These are phyloP conservation scores for Drosophila mimetica DNA, from an alignment of 2,888 invertebrate genomes.

Conservation along the genomic window DNA sequence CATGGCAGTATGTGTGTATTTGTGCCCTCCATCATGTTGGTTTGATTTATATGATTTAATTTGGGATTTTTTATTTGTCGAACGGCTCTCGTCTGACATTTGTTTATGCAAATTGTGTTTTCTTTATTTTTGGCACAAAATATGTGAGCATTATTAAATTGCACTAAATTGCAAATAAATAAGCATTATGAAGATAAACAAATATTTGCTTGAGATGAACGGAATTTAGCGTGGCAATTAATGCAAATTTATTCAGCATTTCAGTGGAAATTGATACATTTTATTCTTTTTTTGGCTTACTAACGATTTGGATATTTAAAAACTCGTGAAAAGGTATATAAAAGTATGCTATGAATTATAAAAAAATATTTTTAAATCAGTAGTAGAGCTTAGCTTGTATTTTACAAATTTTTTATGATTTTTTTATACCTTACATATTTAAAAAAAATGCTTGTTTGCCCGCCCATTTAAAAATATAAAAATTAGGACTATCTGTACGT, in stretches of 20 bases:
- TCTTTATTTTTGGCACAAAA: constrained; percentile 9
- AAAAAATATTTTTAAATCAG: too few species aligned
- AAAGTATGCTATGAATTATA: not conserved
- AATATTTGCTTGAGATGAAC: not conserved
- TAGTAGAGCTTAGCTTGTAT: too few species aligned
- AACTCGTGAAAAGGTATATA: not conserved
- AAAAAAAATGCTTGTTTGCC: not conserved
- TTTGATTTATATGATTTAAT: constrained; percentile 68
- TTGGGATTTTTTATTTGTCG: constrained; percentile 56
- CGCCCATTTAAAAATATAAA: not conserved
- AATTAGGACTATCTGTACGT: not conserved
- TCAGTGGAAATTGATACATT: not conserved
- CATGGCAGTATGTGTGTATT: constrained; percentile 32
- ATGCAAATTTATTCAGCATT: constrained; percentile 1
- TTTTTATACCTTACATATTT: not conserved
- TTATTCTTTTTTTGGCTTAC: not conserved
- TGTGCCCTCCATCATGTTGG: constrained; percentile 39
- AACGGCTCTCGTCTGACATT: constrained; percentile 47
- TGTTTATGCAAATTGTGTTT: constrained; percentile 59
- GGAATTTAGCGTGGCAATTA: not conserved
- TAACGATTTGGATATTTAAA: not conserved
- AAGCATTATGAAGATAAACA: not conserved
- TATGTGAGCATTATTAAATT: constrained; percentile 15
- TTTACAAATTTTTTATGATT: too few species aligned
- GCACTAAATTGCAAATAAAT: constrained; percentile 7